These are phyloP conservation scores for Pipra filicauda DNA, from an alignment of 2,113 vertebrate genomes.

Conservation along the genomic window DNA sequence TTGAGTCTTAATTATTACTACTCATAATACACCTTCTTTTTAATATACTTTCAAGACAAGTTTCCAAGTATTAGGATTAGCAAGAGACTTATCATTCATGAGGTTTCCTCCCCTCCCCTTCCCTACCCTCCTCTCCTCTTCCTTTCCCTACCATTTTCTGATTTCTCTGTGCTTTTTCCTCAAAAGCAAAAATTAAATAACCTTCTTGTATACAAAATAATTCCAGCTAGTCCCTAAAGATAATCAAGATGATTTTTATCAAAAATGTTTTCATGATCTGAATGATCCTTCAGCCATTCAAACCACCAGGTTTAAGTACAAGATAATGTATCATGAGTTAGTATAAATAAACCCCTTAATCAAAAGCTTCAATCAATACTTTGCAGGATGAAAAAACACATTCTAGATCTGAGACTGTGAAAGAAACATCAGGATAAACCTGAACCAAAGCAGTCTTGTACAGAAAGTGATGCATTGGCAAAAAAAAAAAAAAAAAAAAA, in stretches of 20 bases:
- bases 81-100: neutral
- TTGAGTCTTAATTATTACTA: neutral
- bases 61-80: neutral
- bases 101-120: too few species aligned
- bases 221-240: neutral
- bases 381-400: neutral
- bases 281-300: neutral
- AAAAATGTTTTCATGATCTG: neutral
- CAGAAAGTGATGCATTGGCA: accelerated
- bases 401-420: neutral
- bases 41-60: neutral
- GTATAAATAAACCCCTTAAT: neutral
- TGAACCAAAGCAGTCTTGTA: neutral
- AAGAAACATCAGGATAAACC: neutral
- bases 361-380: neutral
- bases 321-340: neutral
- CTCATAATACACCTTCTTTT: neutral
- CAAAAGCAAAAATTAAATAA: neutral
- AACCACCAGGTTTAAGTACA: neutral
- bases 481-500: neutral
- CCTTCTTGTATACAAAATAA: neutral
- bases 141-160: too few species aligned
- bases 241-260: neutral
- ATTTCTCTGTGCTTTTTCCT: neutral
- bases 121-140: neutral